Percentiles rank a stretch among this genome's conserved stretches.
Evolutionary conservation across 1,140 invertebrate genomes (phyloP).

Genomic region (Tetramorium simillimum): DNA sequence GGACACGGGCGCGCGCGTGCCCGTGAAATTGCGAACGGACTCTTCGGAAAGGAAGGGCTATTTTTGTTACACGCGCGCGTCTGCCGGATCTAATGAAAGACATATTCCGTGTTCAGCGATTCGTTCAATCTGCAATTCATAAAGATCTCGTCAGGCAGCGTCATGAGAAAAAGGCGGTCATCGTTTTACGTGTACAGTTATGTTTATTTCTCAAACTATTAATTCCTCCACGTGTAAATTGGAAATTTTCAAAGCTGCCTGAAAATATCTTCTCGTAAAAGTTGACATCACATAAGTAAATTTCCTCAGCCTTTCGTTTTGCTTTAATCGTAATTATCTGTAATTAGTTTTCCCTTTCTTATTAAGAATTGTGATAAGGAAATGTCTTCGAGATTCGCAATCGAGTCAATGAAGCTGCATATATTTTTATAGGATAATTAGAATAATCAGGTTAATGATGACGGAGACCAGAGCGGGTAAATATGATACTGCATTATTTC

Average conservation of each 20-base stretch:
- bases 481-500: background rate
- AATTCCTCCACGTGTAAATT: background rate
- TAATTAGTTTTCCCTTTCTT: background rate
- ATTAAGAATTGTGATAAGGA: background rate
- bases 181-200: background rate
- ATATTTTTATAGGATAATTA: background rate
- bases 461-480: background rate
- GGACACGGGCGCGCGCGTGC: constrained; percentile 29
- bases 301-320: background rate
- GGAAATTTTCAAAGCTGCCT: background rate
- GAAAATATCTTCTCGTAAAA: background rate
- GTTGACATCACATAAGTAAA: background rate
- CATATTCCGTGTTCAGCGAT: background rate
- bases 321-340: background rate
- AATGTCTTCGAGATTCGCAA: background rate
- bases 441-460: constrained; percentile 13
- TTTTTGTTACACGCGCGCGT: background rate
- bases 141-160: no score
- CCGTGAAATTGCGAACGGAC: constrained; percentile 3
- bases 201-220: background rate
- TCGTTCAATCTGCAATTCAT: background rate
- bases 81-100: background rate
- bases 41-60: background rate
- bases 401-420: background rate
- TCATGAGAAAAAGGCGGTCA: background rate